phyloP scores from a whole-genome alignment of 2,113 vertebrate species.

The Pseudolaguvia tuberculata region DNA sequence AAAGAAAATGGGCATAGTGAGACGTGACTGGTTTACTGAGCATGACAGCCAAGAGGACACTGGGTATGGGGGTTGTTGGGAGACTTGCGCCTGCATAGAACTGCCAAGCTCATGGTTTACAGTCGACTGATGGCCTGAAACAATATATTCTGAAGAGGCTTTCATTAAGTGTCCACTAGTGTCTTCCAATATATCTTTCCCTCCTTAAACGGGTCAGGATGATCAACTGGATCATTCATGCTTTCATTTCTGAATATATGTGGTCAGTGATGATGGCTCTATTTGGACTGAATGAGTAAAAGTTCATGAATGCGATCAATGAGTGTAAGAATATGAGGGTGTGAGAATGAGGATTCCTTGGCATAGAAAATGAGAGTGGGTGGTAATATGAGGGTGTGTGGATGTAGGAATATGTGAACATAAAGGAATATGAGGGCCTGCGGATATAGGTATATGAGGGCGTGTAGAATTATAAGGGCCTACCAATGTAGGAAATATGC shows the following conservation, averaged over 20 bases:
- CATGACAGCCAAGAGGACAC: conserved; percentile 38
- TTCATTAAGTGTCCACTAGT: background rate
- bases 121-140: conserved; percentile 32
- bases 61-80: background rate
- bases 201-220: background rate
- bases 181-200: background rate
- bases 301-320: no score
- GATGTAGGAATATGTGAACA: no score
- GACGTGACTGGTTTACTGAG: conserved; percentile 46
- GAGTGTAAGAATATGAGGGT: no score
- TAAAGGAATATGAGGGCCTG: no score
- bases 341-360: no score
- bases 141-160: conserved; percentile 22
- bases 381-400: no score
- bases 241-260: background rate
- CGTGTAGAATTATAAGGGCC: no score
- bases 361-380: no score
- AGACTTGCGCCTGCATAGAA: conserved; percentile 31
- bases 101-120: conserved; percentile 34
- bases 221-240: background rate
- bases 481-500: no score
- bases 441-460: no score
- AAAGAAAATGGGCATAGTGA: conserved; percentile 36
- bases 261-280: background rate
- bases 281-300: background rate